Evolutionary conservation across 2,888 invertebrate genomes (phyloP).

Genomic region (Metallyticus violacea): DNA sequence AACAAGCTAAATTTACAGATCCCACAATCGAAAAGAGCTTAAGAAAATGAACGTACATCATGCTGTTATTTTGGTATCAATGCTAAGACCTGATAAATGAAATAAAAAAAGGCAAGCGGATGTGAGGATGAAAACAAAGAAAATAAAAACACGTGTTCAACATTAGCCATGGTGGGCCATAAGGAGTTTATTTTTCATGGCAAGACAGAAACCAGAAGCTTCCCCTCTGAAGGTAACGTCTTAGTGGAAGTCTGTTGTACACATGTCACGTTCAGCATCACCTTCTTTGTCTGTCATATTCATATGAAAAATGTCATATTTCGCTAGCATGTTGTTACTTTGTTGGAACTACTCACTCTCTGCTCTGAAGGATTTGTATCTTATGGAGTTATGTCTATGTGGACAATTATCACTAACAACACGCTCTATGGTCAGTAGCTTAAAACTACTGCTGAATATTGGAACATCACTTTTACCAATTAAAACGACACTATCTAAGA

Average conservation of each 20-base stretch:
- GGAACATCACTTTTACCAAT: too few species aligned
- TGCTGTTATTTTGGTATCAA: neutral
- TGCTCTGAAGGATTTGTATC: too few species aligned
- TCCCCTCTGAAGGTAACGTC: neutral
- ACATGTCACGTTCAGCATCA: too few species aligned
- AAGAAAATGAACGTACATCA: neutral
- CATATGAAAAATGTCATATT: too few species aligned
- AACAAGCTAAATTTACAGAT: too few species aligned
- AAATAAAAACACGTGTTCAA: neutral
- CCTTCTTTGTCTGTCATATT: neutral
- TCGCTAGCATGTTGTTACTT: too few species aligned
- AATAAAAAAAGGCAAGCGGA: neutral
- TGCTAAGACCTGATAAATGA: neutral
- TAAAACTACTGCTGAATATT: too few species aligned
- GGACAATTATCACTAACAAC: too few species aligned
- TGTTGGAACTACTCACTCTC: too few species aligned
- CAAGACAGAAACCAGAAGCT: neutral
- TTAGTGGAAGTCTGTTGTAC: neutral
- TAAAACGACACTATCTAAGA: too few species aligned
- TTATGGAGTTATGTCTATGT: too few species aligned
- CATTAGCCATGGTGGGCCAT: neutral
- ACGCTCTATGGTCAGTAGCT: too few species aligned
- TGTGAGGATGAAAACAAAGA: neutral
- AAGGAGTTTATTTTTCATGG: neutral
- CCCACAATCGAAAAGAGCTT: neutral